Conservation (phyloP, 1,140 invertebrate genomes). For the Drosophila saltans region DNA sequence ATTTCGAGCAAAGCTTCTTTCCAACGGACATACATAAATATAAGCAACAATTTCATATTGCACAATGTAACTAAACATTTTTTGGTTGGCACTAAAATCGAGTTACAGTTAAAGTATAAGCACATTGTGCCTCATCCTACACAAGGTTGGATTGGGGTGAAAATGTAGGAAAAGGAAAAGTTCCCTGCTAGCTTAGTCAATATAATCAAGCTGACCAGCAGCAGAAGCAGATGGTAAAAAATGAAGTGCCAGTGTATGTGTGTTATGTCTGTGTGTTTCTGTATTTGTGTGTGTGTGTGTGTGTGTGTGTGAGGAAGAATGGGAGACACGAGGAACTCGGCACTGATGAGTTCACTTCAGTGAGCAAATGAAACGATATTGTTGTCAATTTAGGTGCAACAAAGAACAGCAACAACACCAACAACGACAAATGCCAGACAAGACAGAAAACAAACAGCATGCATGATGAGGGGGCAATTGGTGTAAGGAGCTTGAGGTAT, state of each 20-base stretch:
- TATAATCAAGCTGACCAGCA: constrained; percentile 72
- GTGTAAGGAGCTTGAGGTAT: not conserved
- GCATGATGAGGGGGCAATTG: constrained; percentile 35
- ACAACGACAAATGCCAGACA: constrained; percentile 39
- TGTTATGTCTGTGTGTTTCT: not conserved
- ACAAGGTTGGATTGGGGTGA: constrained; percentile 1
- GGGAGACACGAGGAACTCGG: constrained; percentile 29
- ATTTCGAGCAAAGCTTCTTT: constrained; percentile 12
- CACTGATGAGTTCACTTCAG: constrained; percentile 80
- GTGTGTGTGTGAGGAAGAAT: not conserved
- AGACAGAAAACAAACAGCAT: constrained; percentile 76
- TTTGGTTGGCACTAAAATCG: constrained; percentile 2
- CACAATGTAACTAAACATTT: constrained; percentile 33
- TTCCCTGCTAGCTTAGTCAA: constrained; percentile 46
- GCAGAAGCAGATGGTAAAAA: constrained; percentile 63
- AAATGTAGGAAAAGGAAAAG: not conserved
- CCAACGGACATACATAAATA: constrained; percentile 27
- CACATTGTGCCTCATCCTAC: constrained; percentile 35
- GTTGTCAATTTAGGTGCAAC: constrained; percentile 81
- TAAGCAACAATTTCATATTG: constrained; percentile 41
- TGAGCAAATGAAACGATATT: constrained; percentile 81
- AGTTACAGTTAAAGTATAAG: constrained; percentile 49
- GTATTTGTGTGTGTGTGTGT: not conserved
- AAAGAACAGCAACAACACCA: constrained; percentile 68
- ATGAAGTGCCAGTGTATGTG: constrained; percentile 61